Conservation (phyloP, 2,888 invertebrate genomes). For the Pseudococcus viburni region DNA sequence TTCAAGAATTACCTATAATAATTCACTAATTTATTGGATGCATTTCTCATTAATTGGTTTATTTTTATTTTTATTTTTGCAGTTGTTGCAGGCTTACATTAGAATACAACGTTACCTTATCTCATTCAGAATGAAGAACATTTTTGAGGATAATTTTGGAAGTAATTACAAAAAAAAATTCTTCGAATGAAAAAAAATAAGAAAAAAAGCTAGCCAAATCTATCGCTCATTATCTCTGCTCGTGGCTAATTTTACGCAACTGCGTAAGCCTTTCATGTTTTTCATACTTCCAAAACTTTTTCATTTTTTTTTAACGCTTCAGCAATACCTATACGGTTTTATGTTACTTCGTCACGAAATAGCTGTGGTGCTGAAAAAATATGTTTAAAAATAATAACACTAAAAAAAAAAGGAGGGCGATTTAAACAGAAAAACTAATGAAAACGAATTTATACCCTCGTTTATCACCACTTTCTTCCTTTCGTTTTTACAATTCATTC, state of each 20-base stretch:
- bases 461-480: background rate
- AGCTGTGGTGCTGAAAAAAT: background rate
- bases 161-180: background rate
- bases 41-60: too few relatives aligned
- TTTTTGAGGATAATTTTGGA: too few relatives aligned
- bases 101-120: too few relatives aligned
- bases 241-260: background rate
- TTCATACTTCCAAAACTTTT: background rate
- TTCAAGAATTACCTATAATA: too few relatives aligned
- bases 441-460: background rate
- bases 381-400: background rate
- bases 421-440: background rate
- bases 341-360: conserved; percentile 8
- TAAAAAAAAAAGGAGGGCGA: background rate
- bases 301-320: conserved; percentile 27
- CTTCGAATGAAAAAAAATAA: background rate
- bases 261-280: background rate
- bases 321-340: background rate
- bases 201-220: background rate
- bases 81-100: too few relatives aligned
- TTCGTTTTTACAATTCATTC: background rate
- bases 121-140: too few relatives aligned
- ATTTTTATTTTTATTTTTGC: too few relatives aligned
- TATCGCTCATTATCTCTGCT: background rate
- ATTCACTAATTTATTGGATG: too few relatives aligned